These are phyloP conservation scores for Chaetogeoica ovagalla DNA, from an alignment of 2,888 invertebrate species.

Conservation along the genomic window DNA sequence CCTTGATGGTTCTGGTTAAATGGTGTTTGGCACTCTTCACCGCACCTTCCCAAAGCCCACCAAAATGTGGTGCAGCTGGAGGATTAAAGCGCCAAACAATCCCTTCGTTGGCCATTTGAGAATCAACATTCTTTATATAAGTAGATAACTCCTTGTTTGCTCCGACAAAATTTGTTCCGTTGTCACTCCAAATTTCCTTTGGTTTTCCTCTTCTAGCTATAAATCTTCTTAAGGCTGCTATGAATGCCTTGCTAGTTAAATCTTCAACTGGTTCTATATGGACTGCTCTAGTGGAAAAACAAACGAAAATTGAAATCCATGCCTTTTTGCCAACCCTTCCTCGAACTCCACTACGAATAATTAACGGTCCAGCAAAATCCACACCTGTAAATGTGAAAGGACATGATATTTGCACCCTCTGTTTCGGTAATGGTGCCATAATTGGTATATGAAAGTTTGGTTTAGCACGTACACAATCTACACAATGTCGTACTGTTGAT, in stretches of 20 bases:
- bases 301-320: conserved; percentile 6
- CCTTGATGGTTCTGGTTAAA: too few species aligned
- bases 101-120: background rate
- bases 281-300: conserved; percentile 26
- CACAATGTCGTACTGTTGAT: background rate
- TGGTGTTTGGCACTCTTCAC: conserved; percentile 58
- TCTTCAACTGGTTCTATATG: conserved; percentile 14
- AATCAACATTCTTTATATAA: background rate
- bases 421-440: background rate
- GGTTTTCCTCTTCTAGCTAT: conserved; percentile 18
- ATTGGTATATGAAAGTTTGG: background rate
- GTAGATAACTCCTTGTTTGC: background rate
- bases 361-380: background rate
- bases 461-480: background rate
- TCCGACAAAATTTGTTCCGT: conserved; percentile 37
- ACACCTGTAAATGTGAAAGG: background rate
- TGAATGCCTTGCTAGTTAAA: conserved; percentile 1
- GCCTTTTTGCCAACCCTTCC: background rate
- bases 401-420: background rate
- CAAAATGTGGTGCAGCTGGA: conserved; percentile 40
- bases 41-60: conserved; percentile 38
- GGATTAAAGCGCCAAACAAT: conserved; percentile 56
- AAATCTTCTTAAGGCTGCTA: conserved; percentile 1
- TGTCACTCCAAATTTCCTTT: conserved; percentile 3
- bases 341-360: background rate